Evolutionary conservation across 2,113 vertebrate genomes (phyloP).

Genomic region (Piliocolobus tephrosceles): DNA sequence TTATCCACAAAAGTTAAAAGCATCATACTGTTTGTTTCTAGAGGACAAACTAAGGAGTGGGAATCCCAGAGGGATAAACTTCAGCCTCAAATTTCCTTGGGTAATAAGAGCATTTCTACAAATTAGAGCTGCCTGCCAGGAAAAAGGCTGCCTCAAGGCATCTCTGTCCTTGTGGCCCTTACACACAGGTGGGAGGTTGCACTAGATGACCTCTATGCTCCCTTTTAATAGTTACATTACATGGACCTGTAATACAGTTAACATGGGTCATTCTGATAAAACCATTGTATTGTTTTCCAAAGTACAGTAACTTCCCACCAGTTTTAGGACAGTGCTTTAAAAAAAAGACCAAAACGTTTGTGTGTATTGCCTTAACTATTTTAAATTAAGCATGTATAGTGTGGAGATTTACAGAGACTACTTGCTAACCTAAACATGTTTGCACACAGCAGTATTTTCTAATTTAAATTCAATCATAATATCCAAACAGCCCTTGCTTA

Average conservation of each 20-base stretch:
- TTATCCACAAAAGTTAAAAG: neutral
- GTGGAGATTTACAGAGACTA: conserved; percentile 77
- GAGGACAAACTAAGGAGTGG: neutral
- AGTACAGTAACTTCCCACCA: conserved; percentile 21
- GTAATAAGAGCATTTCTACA: neutral
- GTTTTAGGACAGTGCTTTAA: conserved; percentile 32
- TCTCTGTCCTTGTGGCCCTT: neutral
- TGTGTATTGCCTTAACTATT: conserved; percentile 67
- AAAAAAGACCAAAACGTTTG: conserved; percentile 57
- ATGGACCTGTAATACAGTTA: neutral
- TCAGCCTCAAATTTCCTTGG: neutral
- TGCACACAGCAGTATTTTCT: conserved; percentile 87
- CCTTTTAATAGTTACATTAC: neutral
- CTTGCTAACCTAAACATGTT: conserved; percentile 85
- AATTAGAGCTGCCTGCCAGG: neutral
- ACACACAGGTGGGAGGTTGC: too few species aligned
- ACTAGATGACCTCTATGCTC: neutral
- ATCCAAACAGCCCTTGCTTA: conserved; percentile 84
- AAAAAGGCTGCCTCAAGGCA: neutral
- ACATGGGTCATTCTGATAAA: neutral
- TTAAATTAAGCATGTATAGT: conserved; percentile 79
- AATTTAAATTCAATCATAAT: conserved; percentile 88
- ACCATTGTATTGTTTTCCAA: conserved; percentile 11
- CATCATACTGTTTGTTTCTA: neutral
- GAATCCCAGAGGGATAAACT: neutral